Evolutionary conservation across 2,888 invertebrate species (phyloP), one percentile per base, ranked within the genome.

Genomic region (Chrysotoxum bicinctum): DNA sequence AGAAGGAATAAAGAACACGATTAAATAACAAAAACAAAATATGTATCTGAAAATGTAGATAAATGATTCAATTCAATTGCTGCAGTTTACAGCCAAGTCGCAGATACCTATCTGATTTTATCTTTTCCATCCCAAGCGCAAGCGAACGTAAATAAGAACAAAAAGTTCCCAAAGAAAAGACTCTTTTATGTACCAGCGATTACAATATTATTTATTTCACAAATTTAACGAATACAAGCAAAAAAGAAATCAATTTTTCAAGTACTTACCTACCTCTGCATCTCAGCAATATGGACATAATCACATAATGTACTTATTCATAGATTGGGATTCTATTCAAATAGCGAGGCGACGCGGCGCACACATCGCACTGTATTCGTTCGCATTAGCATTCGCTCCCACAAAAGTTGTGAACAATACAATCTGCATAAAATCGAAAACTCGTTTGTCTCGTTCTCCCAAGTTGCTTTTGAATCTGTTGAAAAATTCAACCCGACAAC

Each of bases 321-420:
- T 26, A 23, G 6, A 35, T n/a, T n/a, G n/a, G n/a, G n/a, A n/a
- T 32, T 54, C 10, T 6, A 30, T 32, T 54, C 54, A 5, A 30
- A 52, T 19, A 23, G 5, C 4, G 9, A 30, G n/a, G 8, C n/a
- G 2, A 9, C n/a, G n/a, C 19, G 14, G 6, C 19, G 35, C 35
- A 35, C 35, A n/a, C n/a, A n/a, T n/a, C n/a, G n/a, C n/a, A 37
- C n/a, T 37, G 21, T 58, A 58, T 60, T 60, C 37, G 58, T 35
- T 60, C 58, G 58, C 58, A 40, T 60, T n/a, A 60, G 23, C 37
- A 62, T 62, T 62, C 62, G 43, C 19, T 62, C 62, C 26, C 43
- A 43, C n/a, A 62, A 16, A 26, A 16, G 7, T 10, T 52, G 21
- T 43, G 35, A 60, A 60, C 62, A 43, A 23, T 43, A n/a, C 1